These are phyloP conservation scores for Callocephalon fimbriatum DNA, from an alignment of 2,113 vertebrate species.

Conservation along the genomic window DNA sequence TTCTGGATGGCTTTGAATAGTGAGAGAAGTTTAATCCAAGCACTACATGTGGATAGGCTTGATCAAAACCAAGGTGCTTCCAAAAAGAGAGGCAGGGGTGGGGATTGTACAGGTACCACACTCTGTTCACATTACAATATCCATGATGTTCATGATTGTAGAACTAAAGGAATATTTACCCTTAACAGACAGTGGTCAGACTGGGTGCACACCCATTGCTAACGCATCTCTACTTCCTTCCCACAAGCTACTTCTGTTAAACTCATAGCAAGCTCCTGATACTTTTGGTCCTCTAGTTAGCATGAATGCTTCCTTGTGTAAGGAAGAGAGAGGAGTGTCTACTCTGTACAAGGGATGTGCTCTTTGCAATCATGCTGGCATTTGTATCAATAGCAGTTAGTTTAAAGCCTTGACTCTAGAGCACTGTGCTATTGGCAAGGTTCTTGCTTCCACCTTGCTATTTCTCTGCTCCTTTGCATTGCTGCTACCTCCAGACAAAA, in stretches of 20 bases:
- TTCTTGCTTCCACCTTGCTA: neutral
- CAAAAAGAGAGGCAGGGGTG: neutral
- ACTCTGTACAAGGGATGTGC: fast-evolving
- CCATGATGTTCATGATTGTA: neutral
- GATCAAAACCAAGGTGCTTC: neutral
- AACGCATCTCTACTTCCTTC: neutral
- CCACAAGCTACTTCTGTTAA: neutral
- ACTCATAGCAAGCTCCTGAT: neutral
- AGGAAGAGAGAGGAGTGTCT: neutral
- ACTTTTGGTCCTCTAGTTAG: neutral
- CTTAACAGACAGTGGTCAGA: neutral
- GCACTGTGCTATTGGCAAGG: neutral
- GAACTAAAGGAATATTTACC: neutral
- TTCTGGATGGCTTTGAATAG: neutral
- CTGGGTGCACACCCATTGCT: fast-evolving
- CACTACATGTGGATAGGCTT: neutral
- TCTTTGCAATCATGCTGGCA: neutral
- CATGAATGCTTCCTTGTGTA: neutral
- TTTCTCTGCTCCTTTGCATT: neutral
- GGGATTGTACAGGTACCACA: no score
- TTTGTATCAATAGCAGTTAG: neutral
- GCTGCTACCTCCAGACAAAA: neutral
- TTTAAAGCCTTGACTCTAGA: neutral
- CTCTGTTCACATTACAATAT: neutral
- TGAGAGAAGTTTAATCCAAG: neutral